Base-by-base conservation (phyloP, 35 echinoderm and acorn worm genomes). In the Ophiothrix spiculata region DNA sequence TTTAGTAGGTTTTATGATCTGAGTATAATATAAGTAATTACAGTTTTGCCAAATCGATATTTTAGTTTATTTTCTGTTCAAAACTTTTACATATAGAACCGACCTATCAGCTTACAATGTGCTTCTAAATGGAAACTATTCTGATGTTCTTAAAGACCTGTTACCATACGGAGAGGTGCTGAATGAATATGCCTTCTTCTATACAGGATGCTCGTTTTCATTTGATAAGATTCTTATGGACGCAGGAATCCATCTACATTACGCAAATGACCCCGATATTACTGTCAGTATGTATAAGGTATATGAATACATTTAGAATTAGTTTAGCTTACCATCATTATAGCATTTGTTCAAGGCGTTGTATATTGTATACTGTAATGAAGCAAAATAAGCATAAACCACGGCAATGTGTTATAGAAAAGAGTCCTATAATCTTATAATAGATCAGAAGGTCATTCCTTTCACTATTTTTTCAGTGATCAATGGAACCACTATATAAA, bases 181-280 rank as follows among this genome's bases (percentile, higher is more conserved):
- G 31, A 77, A 88, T 13, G 74, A 93, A 33, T 93, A 90, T 75
- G 42, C 79, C 56, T 88, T 79, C 76, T 98, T 91, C 78, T 98
- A 98, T 75, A 78, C 90, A 23, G 95, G 95, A 1, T 98, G 95
- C 82, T 93, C 91, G 35, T 98, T 98, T 73, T 80, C 91, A 32
- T 98, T 98, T 91, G 95, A 98, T 40, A 40, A 86, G 38, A 76
- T 56, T 32, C 77, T 98, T 0, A 40, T 93, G 28, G 39, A 75
- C 39, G 88, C 88, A 23, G 85, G 91, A 4, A 75, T 98, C 6
- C 95, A 88, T 33, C 78, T 98, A 32, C 39, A 86, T 39, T 88
- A 98, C 39, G 91, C 83, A 56, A 60, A 93, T 39, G 81, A 98
- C 13, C 45, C 75, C 0, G 42, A 60, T 31, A 60, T 69, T 28